Evolutionary conservation across 1,140 invertebrate species (phyloP).

Genomic region (Aradophagus sp.): DNA sequence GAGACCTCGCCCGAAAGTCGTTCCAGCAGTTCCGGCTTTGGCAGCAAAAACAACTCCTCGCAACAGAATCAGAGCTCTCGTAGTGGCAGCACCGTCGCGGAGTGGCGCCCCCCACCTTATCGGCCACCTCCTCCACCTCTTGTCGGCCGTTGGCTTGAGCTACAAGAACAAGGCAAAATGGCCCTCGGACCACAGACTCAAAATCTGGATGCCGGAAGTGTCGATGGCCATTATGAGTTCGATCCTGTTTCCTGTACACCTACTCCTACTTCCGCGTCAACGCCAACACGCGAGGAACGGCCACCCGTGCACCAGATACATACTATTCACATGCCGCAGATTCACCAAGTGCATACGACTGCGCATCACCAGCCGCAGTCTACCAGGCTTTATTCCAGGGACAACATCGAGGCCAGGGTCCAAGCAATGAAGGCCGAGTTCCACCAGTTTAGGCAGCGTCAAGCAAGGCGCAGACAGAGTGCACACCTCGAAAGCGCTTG

Average conservation of each 20-base stretch:
- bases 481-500: slow-evolving; percentile 85
- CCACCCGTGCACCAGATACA: slow-evolving; percentile 70
- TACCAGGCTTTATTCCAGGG: slow-evolving; percentile 69
- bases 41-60: slow-evolving; percentile 92
- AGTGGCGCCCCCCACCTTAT: slow-evolving; percentile 85
- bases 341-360: slow-evolving; percentile 69
- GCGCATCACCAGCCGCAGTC: slow-evolving; percentile 72
- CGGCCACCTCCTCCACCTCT: slow-evolving; percentile 80
- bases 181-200: slow-evolving; percentile 42
- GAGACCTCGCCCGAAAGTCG: slow-evolving; percentile 90
- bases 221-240: slow-evolving; percentile 97
- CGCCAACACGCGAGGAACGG: slow-evolving; percentile 77
- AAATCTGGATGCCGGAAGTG: slow-evolving; percentile 85
- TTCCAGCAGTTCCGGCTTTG: slow-evolving; percentile 91
- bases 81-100: slow-evolving; percentile 82
- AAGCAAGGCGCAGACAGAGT: slow-evolving; percentile 82
- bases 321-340: slow-evolving; percentile 63
- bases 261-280: slow-evolving; percentile 80
- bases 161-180: slow-evolving; percentile 69
- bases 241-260: slow-evolving; percentile 85
- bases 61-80: slow-evolving; percentile 84
- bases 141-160: slow-evolving; percentile 78
- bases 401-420: slow-evolving; percentile 91
- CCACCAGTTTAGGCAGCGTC: slow-evolving; percentile 91
- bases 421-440: slow-evolving; percentile 97